Evolutionary conservation across 2,797 vertebrate species (phyloP).

Genomic region (Anomalospiza imberbis): DNA sequence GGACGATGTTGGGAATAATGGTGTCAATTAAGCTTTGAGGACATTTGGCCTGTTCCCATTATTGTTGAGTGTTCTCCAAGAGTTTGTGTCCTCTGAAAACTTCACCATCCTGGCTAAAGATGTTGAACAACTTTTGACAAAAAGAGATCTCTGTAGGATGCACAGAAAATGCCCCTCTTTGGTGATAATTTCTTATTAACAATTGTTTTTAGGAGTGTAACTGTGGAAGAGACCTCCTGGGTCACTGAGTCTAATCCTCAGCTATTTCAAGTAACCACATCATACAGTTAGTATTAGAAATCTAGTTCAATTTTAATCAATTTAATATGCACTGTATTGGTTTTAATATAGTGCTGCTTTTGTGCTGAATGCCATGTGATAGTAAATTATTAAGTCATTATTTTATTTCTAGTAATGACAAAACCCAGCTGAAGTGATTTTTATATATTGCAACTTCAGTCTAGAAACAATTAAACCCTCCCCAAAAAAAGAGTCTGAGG

Average conservation of each 20-base stretch:
- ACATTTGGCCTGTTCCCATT: neutral
- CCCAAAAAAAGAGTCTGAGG: neutral
- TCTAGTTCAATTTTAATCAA: constrained; percentile 43
- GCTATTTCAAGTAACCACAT: constrained; percentile 51
- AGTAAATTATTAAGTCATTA: constrained; percentile 32
- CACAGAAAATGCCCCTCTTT: constrained; percentile 26
- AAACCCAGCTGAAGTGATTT: constrained; percentile 28
- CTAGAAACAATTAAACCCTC: constrained; percentile 19
- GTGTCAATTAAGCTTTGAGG: neutral
- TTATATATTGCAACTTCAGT: neutral
- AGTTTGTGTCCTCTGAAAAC: neutral
- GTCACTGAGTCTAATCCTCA: constrained; percentile 34
- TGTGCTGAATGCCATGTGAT: constrained; percentile 43
- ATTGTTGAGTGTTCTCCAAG: constrained; percentile 10
- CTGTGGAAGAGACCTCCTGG: constrained; percentile 51
- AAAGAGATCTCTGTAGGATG: neutral
- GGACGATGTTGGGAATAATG: rapidly evolving
- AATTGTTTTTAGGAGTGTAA: constrained; percentile 35
- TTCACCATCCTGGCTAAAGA: constrained; percentile 21
- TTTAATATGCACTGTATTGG: constrained; percentile 30
- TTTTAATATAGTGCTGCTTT: constrained; percentile 33
- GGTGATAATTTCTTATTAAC: constrained; percentile 32
- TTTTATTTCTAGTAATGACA: constrained; percentile 55
- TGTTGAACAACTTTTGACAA: constrained; percentile 25
- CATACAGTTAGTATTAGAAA: constrained; percentile 31